Percentiles rank a stretch among this genome's conserved stretches.
These are phyloP conservation scores for Tipula vernalis DNA, from an alignment of 2,888 invertebrate genomes.

Conservation along the genomic window DNA sequence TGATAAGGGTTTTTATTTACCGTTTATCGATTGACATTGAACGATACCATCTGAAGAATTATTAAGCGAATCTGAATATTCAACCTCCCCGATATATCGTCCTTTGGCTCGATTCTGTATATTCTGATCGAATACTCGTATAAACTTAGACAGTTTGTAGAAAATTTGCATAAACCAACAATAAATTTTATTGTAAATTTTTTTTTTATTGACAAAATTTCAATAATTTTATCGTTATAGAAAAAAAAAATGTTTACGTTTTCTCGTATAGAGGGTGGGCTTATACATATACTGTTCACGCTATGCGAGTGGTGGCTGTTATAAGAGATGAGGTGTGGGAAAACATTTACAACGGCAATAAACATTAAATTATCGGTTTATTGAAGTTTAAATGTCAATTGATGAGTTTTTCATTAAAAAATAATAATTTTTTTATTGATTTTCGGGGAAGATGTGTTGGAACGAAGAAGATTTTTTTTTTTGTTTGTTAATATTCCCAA, in stretches of 20 bases:
- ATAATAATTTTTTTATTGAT: neutral
- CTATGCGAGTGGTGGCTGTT: neutral
- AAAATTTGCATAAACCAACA: neutral
- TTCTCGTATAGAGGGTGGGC: neutral
- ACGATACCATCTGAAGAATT: neutral
- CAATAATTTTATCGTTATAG: neutral
- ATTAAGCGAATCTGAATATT: neutral
- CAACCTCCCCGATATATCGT: neutral
- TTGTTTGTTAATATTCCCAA: neutral
- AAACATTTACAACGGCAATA: neutral
- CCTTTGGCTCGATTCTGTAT: neutral
- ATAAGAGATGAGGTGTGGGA: neutral
- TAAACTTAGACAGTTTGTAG: neutral
- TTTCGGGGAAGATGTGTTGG: neutral
- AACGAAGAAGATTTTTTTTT: neutral
- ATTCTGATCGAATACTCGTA: neutral
- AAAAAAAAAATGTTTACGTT: neutral
- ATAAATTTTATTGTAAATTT: neutral
- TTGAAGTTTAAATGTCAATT: constrained; percentile 4
- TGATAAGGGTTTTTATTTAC: neutral
- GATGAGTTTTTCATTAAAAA: neutral
- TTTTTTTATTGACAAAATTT: neutral
- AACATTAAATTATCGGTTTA: neutral
- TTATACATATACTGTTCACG: neutral
- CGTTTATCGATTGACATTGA: neutral